These are phyloP conservation scores for Bombus sibiricus DNA, from an alignment of 1,140 invertebrate species.

Conservation along the genomic window DNA sequence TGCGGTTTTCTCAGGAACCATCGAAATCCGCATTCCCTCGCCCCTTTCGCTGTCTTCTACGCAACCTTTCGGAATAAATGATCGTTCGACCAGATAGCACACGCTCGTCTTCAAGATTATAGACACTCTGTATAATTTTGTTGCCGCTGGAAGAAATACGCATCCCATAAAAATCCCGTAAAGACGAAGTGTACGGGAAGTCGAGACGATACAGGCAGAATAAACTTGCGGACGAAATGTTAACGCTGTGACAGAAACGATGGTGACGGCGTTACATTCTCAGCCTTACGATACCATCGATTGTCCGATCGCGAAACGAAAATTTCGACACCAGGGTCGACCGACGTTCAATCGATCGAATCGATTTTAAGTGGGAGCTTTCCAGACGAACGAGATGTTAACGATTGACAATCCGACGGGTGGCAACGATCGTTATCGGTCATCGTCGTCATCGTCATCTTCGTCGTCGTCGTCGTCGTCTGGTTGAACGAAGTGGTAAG, in stretches of 20 bases:
- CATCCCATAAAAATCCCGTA: neutral
- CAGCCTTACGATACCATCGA: neutral
- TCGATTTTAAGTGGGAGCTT: constrained; percentile 3
- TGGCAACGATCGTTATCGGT: neutral
- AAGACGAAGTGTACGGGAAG: neutral
- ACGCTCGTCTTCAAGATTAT: neutral
- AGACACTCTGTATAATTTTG: neutral
- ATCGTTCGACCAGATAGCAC: neutral
- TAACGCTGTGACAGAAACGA: neutral
- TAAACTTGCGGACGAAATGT: neutral
- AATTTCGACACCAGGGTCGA: neutral
- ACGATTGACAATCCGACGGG: neutral
- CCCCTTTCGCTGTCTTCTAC: neutral
- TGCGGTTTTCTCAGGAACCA: neutral
- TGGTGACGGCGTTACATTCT: neutral
- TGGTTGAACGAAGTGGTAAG: no score
- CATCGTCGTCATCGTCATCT: neutral
- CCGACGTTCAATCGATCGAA: constrained; percentile 3
- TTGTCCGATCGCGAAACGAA: no score
- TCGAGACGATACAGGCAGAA: neutral
- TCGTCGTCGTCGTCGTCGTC: no score
- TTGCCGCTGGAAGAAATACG: neutral
- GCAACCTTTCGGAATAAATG: neutral
- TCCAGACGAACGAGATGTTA: no score
- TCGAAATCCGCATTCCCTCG: neutral